phyloP scores from a whole-genome alignment of 2,888 invertebrate species.

The Trachelus troglodyta region DNA sequence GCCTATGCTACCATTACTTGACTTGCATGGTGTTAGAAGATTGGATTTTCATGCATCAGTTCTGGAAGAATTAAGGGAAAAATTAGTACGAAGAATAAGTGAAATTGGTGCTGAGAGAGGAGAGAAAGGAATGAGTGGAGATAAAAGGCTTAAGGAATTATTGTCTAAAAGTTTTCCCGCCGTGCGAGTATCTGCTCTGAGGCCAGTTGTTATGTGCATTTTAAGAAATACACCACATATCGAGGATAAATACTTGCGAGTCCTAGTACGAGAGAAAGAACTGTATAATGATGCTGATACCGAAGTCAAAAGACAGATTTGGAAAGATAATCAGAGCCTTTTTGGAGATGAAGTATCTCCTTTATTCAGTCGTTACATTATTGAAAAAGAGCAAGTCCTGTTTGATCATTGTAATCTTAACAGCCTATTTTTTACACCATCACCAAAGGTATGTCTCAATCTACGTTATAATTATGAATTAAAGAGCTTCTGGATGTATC shows the following conservation, averaged over 20 bases:
- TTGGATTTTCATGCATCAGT: slow-evolving; percentile 96
- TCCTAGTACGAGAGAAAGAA: slow-evolving; percentile 85
- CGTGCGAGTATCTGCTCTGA: slow-evolving; percentile 87
- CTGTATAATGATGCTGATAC: slow-evolving; percentile 94
- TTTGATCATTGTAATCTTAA: slow-evolving; percentile 88
- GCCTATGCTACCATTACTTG: slow-evolving; percentile 94
- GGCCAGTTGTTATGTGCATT: slow-evolving; percentile 96
- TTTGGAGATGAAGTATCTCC: slow-evolving; percentile 99
- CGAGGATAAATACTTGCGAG: slow-evolving; percentile 86
- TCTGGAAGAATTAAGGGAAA: slow-evolving; percentile 79
- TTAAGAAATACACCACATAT: slow-evolving; percentile 93
- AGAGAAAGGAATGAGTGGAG: slow-evolving; percentile 76
- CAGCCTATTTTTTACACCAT: slow-evolving; percentile 90
- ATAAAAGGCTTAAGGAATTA: slow-evolving; percentile 89
- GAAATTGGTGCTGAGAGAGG: slow-evolving; percentile 75
- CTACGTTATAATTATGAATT: slow-evolving; percentile 4
- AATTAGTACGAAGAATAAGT: slow-evolving; percentile 76
- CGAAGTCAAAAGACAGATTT: slow-evolving; percentile 97
- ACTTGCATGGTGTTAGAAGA: slow-evolving; percentile 92
- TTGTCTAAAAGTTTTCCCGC: slow-evolving; percentile 94
- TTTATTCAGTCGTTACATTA: slow-evolving; percentile 90
- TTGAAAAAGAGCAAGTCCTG: slow-evolving; percentile 91
- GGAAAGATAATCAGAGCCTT: slow-evolving; percentile 96
- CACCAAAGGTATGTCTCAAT: slow-evolving; percentile 79
- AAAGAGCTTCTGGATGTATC: not conserved